Base-by-base conservation (phyloP, 2,797 vertebrate genomes). In the Sebastes steindachneri region DNA sequence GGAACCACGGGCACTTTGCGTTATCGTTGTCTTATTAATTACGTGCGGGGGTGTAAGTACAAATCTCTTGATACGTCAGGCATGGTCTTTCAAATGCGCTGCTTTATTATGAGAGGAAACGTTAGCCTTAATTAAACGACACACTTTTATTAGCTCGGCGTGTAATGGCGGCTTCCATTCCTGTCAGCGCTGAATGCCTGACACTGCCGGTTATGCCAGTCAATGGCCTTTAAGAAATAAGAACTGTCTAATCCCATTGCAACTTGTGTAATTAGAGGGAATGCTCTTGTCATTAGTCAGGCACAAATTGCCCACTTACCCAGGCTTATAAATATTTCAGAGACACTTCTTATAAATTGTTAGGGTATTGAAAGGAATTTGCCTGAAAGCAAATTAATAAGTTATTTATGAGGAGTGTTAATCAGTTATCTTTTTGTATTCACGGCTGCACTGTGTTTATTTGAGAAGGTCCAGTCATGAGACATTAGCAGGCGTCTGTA, bases 1-100 rank as follows among this genome's bases (percentile, higher is more conserved):
- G 2, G 58, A 74, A 80, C 86, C 86, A 87, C 59, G 9, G 87
- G 81, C 83, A 25, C 66, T 72, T 51, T 9, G 70, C 65, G 33
- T 85, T 91, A 88, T 88, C 83, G 85, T 90, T 91, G 90, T 90
- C 91, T 92, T 93, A 92, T 92, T 94, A 93, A 94, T 94, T 93
- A 93, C 77, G 76, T 89, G 81, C 54, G 37, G 87, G 86, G 82
- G 81, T 48, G 79, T 83, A 79, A 80, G 79, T 84, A 89, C 87
- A 92, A 90, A 89, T 90, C 89, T 93, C 89, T 75, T 79, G 92
- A 79, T 86, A 79, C 77, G 19, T 75, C 88, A 75, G 76, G 73
- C 83, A 35, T 55, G 19, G 23, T 77, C 77, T 85, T 85, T 90
- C 73, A 82, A 84, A 88, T 5, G 68, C 33, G 41, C 54, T 62